Percentiles rank a stretch among this genome's conserved stretches.
Evolutionary conservation across 2,113 vertebrate species (phyloP).

Genomic region (Misgurnus mizolepis): DNA sequence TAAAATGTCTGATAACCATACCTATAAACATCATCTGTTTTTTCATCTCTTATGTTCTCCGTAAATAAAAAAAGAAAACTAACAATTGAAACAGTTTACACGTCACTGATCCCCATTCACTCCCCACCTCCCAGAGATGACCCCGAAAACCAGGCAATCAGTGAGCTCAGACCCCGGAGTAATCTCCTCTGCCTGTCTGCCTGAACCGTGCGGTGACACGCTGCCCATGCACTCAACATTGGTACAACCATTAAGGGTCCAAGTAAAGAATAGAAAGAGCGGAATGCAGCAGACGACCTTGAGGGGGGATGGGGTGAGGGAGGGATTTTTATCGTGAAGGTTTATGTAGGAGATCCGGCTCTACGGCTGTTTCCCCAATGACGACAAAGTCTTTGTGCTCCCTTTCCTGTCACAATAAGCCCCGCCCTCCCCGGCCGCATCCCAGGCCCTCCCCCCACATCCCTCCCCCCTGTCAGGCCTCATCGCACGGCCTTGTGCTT

Average conservation of each 20-base stretch:
- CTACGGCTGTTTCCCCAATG: conserved; percentile 38
- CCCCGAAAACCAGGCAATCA: conserved; percentile 55
- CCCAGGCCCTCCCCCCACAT: neutral
- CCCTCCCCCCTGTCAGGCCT: conserved; percentile 64
- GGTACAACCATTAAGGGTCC: conserved; percentile 58
- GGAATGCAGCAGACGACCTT: conserved; percentile 70
- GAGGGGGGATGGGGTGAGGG: conserved; percentile 58
- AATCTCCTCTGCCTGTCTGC: conserved; percentile 6
- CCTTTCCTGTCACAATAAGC: conserved; percentile 34
- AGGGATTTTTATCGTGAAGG: conserved; percentile 27
- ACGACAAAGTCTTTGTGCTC: conserved; percentile 18
- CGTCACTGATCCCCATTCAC: conserved; percentile 62
- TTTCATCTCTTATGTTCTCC: conserved; percentile 60
- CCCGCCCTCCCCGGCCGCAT: conserved; percentile 20
- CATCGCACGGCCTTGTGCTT: conserved; percentile 91
- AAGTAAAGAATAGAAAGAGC: conserved; percentile 66
- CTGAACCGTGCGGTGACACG: conserved; percentile 14
- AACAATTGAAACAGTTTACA: conserved; percentile 74
- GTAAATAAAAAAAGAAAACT: conserved; percentile 66
- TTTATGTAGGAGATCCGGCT: conserved; percentile 54
- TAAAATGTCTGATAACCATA: conserved; percentile 75
- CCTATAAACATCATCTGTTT: conserved; percentile 73
- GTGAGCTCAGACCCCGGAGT: conserved; percentile 15
- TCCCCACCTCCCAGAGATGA: conserved; percentile 54
- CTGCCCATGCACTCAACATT: conserved; percentile 21